A percentile compares a stretch with the other conserved stretches of the same genome.
Conservation (phyloP, 2,888 invertebrate genomes). For the Morpho deidamia region DNA sequence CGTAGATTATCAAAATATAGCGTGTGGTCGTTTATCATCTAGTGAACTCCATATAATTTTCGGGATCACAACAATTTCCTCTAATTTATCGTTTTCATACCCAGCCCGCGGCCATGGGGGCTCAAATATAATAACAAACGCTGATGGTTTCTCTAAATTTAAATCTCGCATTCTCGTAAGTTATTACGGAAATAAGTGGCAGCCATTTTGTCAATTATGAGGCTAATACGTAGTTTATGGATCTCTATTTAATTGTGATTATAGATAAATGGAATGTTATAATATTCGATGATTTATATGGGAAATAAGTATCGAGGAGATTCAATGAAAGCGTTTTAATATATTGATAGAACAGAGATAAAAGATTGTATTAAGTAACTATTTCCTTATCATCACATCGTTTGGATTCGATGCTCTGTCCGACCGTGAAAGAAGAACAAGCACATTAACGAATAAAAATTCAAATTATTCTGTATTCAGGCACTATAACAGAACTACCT, state of each 20-base stretch:
- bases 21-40: constrained; percentile 25
- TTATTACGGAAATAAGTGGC: constrained; percentile 6
- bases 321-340: background rate
- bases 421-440: no score
- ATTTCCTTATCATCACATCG: no score
- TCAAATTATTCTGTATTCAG: no score
- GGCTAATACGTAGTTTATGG: background rate
- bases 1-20: constrained; percentile 30
- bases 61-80: constrained; percentile 43
- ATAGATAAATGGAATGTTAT: background rate
- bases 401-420: no score
- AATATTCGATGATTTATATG: background rate
- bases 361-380: no score
- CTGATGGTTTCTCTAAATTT: constrained; percentile 14
- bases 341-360: no score
- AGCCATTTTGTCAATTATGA: constrained; percentile 1
- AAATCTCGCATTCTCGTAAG: constrained; percentile 5
- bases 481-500: no score
- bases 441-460: no score
- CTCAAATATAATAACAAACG: constrained; percentile 17
- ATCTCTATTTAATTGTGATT: background rate
- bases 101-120: constrained; percentile 31
- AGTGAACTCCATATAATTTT: constrained; percentile 39
- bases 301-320: background rate
- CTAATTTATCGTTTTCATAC: constrained; percentile 39